Evolutionary conservation across 2,888 invertebrate species (phyloP), one percentile per base, ranked within the genome.

Genomic region (Branchinecta sandiegonensis): DNA sequence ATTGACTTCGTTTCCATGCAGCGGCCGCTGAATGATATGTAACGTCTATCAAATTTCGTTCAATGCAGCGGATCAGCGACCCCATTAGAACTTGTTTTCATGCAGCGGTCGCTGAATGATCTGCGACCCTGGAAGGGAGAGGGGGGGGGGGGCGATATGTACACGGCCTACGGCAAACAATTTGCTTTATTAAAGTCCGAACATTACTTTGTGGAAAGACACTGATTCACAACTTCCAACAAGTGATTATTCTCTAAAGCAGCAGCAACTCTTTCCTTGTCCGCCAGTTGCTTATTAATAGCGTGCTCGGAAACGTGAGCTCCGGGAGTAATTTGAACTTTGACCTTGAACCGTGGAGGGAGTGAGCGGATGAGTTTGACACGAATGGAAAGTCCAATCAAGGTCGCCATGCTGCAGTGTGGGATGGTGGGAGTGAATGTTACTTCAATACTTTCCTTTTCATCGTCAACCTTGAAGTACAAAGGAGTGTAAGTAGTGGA

Each of bases 391-490:
- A 99, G 81, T 2, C 96, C 91, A 72, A 85, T 95, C 50, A 99
- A 79, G 0, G 97, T 95, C 2, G 97, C 97, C 95, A 97, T 94
- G 74, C 94, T 94, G 76, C 99, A 99, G 76, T 99, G 96, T 0
- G 97, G 97, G 74, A 99, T 97, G 0, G 99, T 99, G 0, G 99
- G 99, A 0, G 96, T 97, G 78, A 94, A 99, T 70, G 84, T 81
- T 0, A 99, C 84, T 72, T 83, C 79, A 0, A 95, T 85, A 10
- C 78, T 80, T 75, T 87, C 90, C 0, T 82, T 80, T 66, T 82
- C 80, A 78, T 93, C 87, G 76, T 89, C 83, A 0, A 95, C 88
- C 78, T 84, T 37, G 9, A 56, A 56, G 17, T 56, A 56, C 8
- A 17, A 8, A 56, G 56, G 9, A 56, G 56, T 14, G 56, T 8